A percentile compares a stretch with the other conserved stretches of the same genome.
Evolutionary conservation across 2,113 vertebrate genomes (phyloP).

Genomic region (Cercopithecus mona): DNA sequence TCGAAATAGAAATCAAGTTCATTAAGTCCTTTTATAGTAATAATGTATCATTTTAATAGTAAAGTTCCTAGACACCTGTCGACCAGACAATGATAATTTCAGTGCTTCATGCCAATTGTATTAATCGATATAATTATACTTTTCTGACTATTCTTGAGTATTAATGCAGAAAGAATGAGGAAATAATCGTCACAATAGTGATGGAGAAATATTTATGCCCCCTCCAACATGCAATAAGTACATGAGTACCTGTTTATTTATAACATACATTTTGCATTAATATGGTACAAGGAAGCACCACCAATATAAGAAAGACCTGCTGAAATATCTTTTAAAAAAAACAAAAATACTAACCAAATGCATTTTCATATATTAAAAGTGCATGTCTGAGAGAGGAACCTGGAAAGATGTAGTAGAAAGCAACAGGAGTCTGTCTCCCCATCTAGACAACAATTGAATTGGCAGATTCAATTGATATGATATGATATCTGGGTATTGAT

Average conservation of each 20-base stretch:
- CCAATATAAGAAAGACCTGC: not conserved
- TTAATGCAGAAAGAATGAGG: not conserved
- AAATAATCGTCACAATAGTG: not conserved
- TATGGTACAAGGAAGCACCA: not conserved
- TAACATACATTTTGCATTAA: not conserved
- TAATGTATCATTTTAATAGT: constrained; percentile 51
- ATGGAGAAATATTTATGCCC: not conserved
- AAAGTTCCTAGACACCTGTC: constrained; percentile 13
- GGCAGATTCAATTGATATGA: not conserved
- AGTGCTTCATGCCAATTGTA: constrained; percentile 22
- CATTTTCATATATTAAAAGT: not conserved
- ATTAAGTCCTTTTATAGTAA: constrained; percentile 38
- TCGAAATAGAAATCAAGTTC: constrained; percentile 55
- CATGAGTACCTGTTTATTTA: not conserved
- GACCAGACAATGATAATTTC: not conserved
- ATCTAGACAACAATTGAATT: not conserved
- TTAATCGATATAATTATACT: constrained; percentile 42
- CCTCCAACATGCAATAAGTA: not conserved
- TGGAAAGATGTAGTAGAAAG: not conserved
- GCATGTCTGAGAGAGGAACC: not conserved
- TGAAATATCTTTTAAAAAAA: not conserved
- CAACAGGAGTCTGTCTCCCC: not conserved
- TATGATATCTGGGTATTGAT: not conserved
- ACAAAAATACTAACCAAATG: not conserved
- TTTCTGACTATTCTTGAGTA: constrained; percentile 8